Percentiles rank a stretch among this genome's conserved stretches.
Conservation (phyloP, 2,888 invertebrate genomes). For the Ariolimax columbianus region DNA sequence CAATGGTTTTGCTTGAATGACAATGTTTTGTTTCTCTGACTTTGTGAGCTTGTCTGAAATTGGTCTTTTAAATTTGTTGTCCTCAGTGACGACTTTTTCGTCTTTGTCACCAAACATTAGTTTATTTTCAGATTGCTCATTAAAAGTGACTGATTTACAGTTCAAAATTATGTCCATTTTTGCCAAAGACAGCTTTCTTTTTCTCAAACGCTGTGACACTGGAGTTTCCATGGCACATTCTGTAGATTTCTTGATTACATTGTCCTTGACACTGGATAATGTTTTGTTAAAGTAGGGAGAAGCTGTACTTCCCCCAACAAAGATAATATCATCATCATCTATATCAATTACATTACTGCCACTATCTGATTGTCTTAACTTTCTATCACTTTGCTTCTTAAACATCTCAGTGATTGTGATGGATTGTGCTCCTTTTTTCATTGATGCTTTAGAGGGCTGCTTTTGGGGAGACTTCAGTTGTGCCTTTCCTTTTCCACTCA, state of each 20-base stretch:
- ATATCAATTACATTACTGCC: not conserved
- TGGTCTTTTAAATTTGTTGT: not conserved
- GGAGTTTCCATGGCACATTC: not conserved
- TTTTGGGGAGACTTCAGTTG: not conserved
- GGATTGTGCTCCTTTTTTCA: not conserved
- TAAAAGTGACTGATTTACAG: not conserved
- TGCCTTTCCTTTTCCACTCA: slow-evolving; percentile 4
- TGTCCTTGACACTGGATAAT: not conserved
- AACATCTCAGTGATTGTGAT: slow-evolving; percentile 30
- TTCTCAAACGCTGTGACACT: not conserved
- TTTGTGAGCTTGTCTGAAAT: not conserved
- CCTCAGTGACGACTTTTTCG: no score
- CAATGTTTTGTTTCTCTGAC: not conserved
- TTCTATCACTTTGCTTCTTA: slow-evolving; percentile 28
- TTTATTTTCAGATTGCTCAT: not conserved
- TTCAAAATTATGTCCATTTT: not conserved
- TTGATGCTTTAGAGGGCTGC: not conserved
- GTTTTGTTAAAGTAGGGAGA: slow-evolving; percentile 20
- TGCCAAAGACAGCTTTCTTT: slow-evolving; percentile 31
- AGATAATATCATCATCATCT: slow-evolving; percentile 30
- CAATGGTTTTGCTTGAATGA: not conserved
- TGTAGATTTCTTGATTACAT: not conserved
- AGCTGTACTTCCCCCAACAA: not conserved
- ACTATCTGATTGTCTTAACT: not conserved
- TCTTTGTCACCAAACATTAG: not conserved